A percentile compares a stretch with the other conserved stretches of the same genome.
These are phyloP conservation scores for Calyptommatus sinebrachiatus DNA, from an alignment of 2,113 vertebrate genomes.

Conservation along the genomic window DNA sequence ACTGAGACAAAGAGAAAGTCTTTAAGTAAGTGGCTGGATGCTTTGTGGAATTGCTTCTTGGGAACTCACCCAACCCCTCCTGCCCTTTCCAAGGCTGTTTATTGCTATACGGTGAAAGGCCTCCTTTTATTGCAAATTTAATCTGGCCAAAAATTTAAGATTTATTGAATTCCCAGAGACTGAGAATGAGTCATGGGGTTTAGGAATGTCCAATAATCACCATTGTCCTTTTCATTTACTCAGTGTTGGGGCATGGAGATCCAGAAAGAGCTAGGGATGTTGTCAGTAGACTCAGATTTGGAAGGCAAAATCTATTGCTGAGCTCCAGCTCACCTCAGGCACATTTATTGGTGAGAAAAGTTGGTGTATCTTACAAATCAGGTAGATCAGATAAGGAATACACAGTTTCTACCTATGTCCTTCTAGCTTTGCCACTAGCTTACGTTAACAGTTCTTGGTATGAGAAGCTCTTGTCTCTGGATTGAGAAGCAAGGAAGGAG, in stretches of 20 bases:
- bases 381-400: background rate
- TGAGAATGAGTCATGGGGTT: background rate
- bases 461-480: background rate
- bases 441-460: background rate
- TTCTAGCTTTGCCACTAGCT: too few species aligned
- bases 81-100: background rate
- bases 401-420: background rate
- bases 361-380: background rate
- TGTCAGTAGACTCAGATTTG: background rate
- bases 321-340: background rate
- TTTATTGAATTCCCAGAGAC: background rate
- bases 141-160: slow-evolving; percentile 42
- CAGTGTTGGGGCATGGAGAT: background rate
- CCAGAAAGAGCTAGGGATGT: too few species aligned
- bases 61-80: background rate
- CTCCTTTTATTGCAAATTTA: slow-evolving; percentile 39
- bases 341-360: background rate
- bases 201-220: background rate
- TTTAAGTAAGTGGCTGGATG: background rate
- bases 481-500: background rate
- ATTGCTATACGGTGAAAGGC: slow-evolving; percentile 20
- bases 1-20: background rate
- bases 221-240: background rate
- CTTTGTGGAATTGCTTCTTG: background rate
- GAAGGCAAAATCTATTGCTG: background rate